phyloP scores from a whole-genome alignment of 2,888 invertebrate species.

The Tenthredo mesomela region DNA sequence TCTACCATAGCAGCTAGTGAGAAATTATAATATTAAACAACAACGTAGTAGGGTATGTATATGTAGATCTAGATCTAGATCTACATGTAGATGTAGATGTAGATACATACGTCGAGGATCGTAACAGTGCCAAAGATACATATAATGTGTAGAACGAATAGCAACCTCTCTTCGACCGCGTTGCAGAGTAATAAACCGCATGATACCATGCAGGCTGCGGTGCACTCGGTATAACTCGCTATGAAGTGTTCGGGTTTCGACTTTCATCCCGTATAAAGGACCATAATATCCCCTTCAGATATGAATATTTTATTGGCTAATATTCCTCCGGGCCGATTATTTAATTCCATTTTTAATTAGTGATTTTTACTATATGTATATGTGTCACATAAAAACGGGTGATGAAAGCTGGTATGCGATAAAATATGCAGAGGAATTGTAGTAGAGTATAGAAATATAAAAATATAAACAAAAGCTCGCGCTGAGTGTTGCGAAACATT shows the following conservation, averaged over 20 bases:
- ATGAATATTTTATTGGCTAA: neutral
- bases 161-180: slow-evolving; percentile 2
- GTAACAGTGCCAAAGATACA: neutral
- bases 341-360: neutral
- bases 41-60: neutral
- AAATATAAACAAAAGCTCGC: neutral
- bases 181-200: slow-evolving; percentile 21
- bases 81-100: no score
- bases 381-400: no score
- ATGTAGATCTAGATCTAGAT: no score
- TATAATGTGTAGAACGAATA: neutral
- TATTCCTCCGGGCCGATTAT: neutral
- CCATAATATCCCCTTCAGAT: neutral
- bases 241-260: neutral
- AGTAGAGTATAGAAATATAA: no score
- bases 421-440: no score
- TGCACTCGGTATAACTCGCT: neutral
- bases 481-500: neutral
- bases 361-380: neutral
- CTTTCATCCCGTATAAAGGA: neutral
- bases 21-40: slow-evolving; percentile 45
- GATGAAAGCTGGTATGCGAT: no score
- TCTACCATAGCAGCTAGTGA: neutral
- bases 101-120: neutral
- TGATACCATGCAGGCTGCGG: neutral